Conservation (phyloP, 2,113 vertebrate genomes). For the Sylvia atricapilla region DNA sequence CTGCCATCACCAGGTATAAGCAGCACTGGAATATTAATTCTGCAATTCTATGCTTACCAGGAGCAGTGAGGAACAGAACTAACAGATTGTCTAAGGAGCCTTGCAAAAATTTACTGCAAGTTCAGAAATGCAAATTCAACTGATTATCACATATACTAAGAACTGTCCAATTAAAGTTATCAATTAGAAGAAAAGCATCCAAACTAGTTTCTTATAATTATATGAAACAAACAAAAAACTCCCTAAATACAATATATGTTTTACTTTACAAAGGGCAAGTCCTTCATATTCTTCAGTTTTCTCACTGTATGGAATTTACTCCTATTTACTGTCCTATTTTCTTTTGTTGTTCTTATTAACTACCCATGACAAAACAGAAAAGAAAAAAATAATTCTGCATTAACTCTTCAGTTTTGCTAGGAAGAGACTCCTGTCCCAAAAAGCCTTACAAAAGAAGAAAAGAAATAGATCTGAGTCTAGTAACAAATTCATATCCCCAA, state of each 20-base stretch:
- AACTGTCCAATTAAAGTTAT: neutral
- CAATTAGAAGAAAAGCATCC: neutral
- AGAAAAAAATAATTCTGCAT: neutral
- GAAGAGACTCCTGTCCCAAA: neutral
- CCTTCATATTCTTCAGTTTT: neutral
- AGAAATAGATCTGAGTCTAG: neutral
- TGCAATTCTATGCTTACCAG: neutral
- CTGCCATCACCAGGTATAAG: neutral
- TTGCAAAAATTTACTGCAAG: neutral
- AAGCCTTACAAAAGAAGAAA: constrained; percentile 1
- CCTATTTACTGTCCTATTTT: neutral
- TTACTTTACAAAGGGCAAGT: neutral
- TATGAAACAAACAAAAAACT: neutral
- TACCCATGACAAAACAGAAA: neutral
- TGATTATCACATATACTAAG: neutral
- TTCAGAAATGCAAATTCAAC: neutral
- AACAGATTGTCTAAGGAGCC: neutral
- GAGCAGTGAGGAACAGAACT: neutral
- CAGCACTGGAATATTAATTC: neutral
- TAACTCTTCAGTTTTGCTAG: neutral
- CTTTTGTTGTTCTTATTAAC: neutral
- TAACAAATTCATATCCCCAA: constrained; percentile 30
- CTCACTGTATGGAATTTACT: neutral
- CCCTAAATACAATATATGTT: neutral
- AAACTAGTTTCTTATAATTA: neutral